Evolutionary conservation across 2,797 vertebrate genomes (phyloP).

Genomic region (Anas georgica): DNA sequence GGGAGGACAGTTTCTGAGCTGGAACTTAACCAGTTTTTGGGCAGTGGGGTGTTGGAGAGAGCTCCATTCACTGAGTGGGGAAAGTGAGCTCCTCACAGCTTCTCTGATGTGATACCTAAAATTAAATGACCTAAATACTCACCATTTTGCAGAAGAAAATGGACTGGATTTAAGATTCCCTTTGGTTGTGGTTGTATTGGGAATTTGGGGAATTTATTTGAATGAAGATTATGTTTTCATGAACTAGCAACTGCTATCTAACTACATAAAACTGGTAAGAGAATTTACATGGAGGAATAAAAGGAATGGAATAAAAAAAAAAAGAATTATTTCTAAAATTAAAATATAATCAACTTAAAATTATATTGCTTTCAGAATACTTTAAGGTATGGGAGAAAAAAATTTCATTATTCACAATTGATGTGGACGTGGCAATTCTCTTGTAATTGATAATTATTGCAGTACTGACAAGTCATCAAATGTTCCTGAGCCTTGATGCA

Average conservation of each 20-base stretch:
- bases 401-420: not conserved
- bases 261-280: not conserved
- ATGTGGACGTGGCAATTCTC: not conserved
- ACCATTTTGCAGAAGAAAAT: not conserved
- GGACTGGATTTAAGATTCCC: not conserved
- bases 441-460: not conserved
- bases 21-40: not conserved
- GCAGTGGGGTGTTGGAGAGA: not conserved
- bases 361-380: not conserved
- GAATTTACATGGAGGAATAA: not conserved
- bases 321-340: not conserved
- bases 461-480: not conserved
- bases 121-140: not conserved
- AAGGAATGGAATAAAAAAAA: not conserved
- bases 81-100: not conserved
- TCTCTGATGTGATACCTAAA: not conserved
- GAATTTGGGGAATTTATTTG: not conserved
- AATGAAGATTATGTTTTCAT: not conserved
- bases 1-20: not conserved
- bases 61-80: not conserved
- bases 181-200: not conserved
- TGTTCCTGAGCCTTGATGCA: not conserved
- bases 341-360: not conserved
- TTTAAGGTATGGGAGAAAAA: not conserved
- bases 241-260: not conserved